Evolutionary conservation across 2,888 invertebrate species (phyloP), one percentile per base, ranked within the genome.

Genomic region (Ophraella communa): DNA sequence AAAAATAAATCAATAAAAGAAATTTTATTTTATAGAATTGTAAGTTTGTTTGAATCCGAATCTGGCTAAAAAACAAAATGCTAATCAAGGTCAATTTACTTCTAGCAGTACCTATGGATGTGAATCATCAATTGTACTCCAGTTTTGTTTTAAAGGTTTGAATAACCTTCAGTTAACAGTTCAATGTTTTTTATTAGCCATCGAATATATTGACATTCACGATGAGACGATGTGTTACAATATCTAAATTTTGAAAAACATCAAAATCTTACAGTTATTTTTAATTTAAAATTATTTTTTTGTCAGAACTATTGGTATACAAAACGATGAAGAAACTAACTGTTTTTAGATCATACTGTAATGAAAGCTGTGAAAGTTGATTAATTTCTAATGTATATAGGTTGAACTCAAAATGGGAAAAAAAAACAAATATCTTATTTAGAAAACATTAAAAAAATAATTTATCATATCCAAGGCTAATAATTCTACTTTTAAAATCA

Each of bases 81-180:
- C 4, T 30, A 14, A n/a, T 24, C 27, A 57, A 57, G 57, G 57
- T 47, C 47, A 21, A 2, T 7, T 47, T 57, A 33, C 44, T 24
- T 55, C 55, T 55, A 24, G 21, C 23, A 47, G 23, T 10, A 39
- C 10, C 3, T 33, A 21, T 49, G 20, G 14, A 14, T 33, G 10
- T 58, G 58, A 58, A 49, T 58, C 58, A 58, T 58, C 58, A n/a
- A 14, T 27, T 49, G 35, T 23, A 45, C 44, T 56, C 56, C 45
- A 56, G 18, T 56, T 56, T 42, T 23, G 27, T 47, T 56, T 61
- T 17, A 24, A 30, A 55, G 45, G 35, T 56, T 11, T 23, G 14
- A 20, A 1, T 21, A 33, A 55, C 65, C 65, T 65, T 62, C 51
- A 54, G 45, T 52, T 53, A 65, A 53, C 58, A 54, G 62, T 65